Percentiles rank a stretch among this genome's conserved stretches.
Conservation (phyloP, 2,888 invertebrate species). For the Chorisops tibialis region DNA sequence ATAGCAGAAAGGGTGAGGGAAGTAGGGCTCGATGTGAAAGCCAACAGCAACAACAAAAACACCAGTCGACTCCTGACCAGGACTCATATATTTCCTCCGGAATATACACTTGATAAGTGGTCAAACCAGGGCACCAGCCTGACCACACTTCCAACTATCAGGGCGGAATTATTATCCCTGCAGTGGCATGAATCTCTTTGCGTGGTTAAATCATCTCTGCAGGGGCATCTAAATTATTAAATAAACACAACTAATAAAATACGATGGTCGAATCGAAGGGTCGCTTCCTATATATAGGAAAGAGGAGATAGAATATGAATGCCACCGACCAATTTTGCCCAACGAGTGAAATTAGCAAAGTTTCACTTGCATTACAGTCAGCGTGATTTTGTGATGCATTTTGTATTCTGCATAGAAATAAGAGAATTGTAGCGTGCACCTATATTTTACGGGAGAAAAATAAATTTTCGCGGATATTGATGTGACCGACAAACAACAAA, state of each 20-base stretch:
- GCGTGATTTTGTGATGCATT: too few species aligned
- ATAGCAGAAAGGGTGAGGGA: background rate
- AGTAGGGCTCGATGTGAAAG: background rate
- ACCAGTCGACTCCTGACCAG: background rate
- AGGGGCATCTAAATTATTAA: conserved; percentile 34
- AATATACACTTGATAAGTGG: conserved; percentile 24
- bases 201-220: conserved; percentile 35
- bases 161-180: conserved; percentile 31
- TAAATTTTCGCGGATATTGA: conserved; percentile 11
- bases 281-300: background rate
- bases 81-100: background rate
- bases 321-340: background rate
- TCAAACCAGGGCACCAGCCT: conserved; percentile 20
- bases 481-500: conserved; percentile 3
- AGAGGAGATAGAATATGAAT: background rate
- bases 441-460: too few species aligned
- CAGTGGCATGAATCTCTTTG: conserved; percentile 33
- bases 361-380: background rate
- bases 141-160: conserved; percentile 23
- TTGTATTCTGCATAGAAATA: too few species aligned
- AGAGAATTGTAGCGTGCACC: too few species aligned
- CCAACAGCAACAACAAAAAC: background rate
- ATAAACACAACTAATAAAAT: conserved; percentile 33
- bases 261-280: background rate
- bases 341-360: conserved; percentile 1